phyloP scores from a whole-genome alignment of 2,113 vertebrate species.

The Sinosuthora webbiana region DNA sequence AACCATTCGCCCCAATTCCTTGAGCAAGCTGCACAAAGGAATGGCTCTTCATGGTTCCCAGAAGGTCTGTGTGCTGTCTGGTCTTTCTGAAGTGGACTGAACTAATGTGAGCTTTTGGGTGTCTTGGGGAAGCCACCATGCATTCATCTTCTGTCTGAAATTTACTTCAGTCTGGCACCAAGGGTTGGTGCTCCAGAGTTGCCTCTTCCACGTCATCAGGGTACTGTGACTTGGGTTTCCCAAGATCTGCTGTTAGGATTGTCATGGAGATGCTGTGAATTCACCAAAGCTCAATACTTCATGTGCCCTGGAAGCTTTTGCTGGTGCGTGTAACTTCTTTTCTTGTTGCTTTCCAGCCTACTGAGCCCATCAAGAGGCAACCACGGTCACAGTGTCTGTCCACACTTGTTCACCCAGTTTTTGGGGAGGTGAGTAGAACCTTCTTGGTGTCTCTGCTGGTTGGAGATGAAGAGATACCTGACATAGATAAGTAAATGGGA shows the following conservation, averaged over 20 bases:
- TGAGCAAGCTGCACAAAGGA: conserved; percentile 89
- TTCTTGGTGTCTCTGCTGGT: not conserved
- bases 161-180: not conserved
- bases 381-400: conserved; percentile 92
- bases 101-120: not conserved
- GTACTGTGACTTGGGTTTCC: not conserved
- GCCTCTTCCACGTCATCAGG: not conserved
- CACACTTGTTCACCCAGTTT: conserved; percentile 92
- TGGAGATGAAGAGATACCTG: not conserved
- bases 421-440: conserved; percentile 86
- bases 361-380: conserved; percentile 88
- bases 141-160: not conserved
- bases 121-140: not conserved
- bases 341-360: conserved; percentile 40
- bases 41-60: conserved; percentile 82
- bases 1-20: conserved; percentile 86
- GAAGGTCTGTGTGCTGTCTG: conserved; percentile 69
- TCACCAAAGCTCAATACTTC: not conserved
- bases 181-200: not conserved
- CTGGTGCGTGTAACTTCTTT: not conserved
- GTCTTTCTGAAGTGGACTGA: not conserved
- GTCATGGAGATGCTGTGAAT: not conserved
- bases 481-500: not conserved
- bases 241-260: not conserved
- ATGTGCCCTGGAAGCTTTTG: not conserved